Evolutionary conservation across 2,797 vertebrate species (phyloP).

Genomic region (Ctenochaetus hawaiiensis): DNA sequence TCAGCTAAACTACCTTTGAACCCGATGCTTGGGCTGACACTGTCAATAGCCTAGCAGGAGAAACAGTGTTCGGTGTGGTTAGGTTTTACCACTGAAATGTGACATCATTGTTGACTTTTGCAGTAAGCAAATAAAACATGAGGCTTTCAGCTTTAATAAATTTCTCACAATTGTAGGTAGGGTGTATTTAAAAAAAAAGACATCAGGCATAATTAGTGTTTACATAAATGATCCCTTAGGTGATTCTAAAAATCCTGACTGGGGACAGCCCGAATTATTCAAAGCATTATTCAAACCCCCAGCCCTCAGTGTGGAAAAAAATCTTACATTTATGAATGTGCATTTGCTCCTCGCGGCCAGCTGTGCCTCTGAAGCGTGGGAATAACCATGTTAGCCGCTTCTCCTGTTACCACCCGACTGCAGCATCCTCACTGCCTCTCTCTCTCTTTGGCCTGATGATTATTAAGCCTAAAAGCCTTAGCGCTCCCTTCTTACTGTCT

Average conservation of each 20-base stretch:
- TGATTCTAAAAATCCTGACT: background rate
- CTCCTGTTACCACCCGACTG: slow-evolving; percentile 60
- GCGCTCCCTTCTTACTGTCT: slow-evolving; percentile 55
- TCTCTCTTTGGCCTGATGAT: slow-evolving; percentile 40
- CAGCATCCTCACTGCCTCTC: slow-evolving; percentile 28
- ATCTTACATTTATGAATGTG: slow-evolving; percentile 55
- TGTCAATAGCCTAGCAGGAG: background rate
- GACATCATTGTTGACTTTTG: background rate
- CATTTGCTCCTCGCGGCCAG: slow-evolving; percentile 43
- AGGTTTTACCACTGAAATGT: background rate
- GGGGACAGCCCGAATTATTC: background rate
- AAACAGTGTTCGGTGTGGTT: background rate
- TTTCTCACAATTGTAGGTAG: background rate
- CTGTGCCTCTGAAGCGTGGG: slow-evolving; percentile 44
- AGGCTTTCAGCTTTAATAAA: background rate
- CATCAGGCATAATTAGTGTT: too few relatives aligned
- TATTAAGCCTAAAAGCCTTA: slow-evolving; percentile 70
- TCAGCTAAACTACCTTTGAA: background rate
- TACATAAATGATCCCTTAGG: too few relatives aligned
- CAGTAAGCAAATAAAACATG: background rate
- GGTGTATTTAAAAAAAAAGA: background rate
- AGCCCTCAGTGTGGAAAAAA: slow-evolving; percentile 36
- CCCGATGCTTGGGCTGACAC: background rate
- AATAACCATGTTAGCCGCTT: slow-evolving; percentile 61
- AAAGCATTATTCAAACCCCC: slow-evolving; percentile 27